A percentile compares a stretch with the other conserved stretches of the same genome.
Evolutionary conservation across 2,113 vertebrate genomes (phyloP).

Genomic region (Martes martes): DNA sequence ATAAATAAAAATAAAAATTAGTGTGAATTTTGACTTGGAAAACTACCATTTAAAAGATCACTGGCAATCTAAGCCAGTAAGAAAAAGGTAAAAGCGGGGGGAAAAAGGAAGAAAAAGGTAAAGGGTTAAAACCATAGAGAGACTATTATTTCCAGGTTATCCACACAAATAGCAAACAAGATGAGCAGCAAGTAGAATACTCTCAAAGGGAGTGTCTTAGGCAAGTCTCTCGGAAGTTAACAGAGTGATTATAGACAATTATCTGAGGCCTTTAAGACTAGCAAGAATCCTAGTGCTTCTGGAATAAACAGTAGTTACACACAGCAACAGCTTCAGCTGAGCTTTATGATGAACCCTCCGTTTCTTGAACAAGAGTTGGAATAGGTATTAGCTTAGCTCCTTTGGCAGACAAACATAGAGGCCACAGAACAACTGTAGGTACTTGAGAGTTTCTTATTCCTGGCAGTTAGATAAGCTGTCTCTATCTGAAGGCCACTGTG

Average conservation of each 20-base stretch:
- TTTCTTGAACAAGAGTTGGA: not conserved
- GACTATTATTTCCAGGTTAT: not conserved
- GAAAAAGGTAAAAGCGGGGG: not conserved
- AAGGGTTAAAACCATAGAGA: not conserved
- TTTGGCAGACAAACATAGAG: not conserved
- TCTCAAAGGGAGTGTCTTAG: not conserved
- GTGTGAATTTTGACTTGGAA: not conserved
- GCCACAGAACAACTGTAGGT: not conserved
- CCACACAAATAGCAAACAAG: not conserved
- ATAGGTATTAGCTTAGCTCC: slow-evolving; percentile 10
- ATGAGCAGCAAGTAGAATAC: not conserved
- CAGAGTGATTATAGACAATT: not conserved
- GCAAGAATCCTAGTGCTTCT: not conserved
- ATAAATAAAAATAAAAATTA: not conserved
- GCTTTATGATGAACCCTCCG: not conserved
- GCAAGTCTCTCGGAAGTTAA: not conserved
- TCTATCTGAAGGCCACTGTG: not conserved
- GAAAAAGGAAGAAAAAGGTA: not conserved
- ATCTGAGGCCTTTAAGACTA: not conserved
- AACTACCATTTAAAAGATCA: not conserved
- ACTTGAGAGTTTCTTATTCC: not conserved
- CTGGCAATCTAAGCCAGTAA: not conserved
- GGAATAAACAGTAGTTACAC: not conserved
- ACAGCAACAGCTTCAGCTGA: not conserved
- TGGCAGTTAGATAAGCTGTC: not conserved